Percentiles rank a stretch among this genome's conserved stretches.
Evolutionary conservation across 2,888 invertebrate genomes (phyloP).

Genomic region (Drosophila kanekoi): DNA sequence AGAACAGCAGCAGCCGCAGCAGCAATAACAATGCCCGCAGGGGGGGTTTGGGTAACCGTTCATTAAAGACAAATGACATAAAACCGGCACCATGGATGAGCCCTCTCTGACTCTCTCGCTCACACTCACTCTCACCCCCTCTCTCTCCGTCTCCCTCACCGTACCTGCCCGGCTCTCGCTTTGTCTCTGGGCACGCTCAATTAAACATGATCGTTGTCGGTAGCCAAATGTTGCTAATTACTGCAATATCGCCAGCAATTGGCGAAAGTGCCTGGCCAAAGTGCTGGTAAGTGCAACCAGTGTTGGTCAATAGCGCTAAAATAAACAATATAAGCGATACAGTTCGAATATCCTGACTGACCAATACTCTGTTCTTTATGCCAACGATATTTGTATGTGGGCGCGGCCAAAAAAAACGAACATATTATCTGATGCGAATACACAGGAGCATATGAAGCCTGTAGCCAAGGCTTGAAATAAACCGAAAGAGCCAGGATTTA

Average conservation of each 20-base stretch:
- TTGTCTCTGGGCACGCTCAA: constrained; percentile 71
- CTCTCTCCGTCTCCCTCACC: constrained; percentile 2
- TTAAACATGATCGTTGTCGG: constrained; percentile 81
- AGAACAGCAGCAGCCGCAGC: constrained; percentile 37
- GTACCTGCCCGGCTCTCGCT: neutral
- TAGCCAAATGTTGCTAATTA: constrained; percentile 73
- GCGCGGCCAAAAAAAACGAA: no score
- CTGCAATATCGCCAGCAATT: constrained; percentile 46
- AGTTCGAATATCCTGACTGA: neutral
- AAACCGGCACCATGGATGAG: constrained; percentile 42
- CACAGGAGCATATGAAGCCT: no score
- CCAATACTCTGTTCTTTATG: neutral
- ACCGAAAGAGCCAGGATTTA: no score
- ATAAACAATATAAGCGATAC: neutral
- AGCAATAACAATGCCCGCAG: constrained; percentile 32
- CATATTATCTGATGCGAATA: no score
- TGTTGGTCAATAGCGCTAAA: constrained; percentile 22
- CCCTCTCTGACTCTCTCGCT: constrained; percentile 3
- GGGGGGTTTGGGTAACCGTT: constrained; percentile 57
- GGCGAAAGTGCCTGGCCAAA: constrained; percentile 40
- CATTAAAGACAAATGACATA: constrained; percentile 73
- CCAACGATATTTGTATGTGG: no score
- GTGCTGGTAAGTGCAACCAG: constrained; percentile 32
- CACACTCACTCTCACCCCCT: constrained; percentile 2
- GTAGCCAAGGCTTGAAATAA: no score